phyloP scores from a whole-genome alignment of 30 jellyfish, hydroid and myxozoan species.

The Turritopsis rubra region DNA sequence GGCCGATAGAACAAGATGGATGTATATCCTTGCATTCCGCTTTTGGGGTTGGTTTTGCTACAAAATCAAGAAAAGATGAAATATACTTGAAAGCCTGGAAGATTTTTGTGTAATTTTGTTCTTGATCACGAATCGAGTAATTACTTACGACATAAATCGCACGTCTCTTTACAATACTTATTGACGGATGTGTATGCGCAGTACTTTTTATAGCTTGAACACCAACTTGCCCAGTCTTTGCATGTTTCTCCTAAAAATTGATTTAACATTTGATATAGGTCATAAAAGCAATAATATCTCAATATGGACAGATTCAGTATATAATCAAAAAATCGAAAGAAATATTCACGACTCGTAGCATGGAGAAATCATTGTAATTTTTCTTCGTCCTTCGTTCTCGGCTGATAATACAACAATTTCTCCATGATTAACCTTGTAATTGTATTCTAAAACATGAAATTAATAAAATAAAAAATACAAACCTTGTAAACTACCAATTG shows the following conservation, averaged over 20 bases:
- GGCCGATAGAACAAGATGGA: not conserved
- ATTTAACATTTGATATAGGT: too few species aligned
- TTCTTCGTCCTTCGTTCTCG: too few species aligned
- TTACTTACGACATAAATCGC: slow-evolving; percentile 45
- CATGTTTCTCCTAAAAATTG: not conserved
- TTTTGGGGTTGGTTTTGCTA: not conserved
- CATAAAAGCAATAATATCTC: too few species aligned
- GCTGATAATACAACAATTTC: too few species aligned
- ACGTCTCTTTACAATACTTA: slow-evolving; percentile 43
- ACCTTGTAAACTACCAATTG: not conserved
- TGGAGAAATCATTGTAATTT: too few species aligned
- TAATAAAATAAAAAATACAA: too few species aligned
- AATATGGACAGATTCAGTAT: too few species aligned
- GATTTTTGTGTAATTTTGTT: not conserved
- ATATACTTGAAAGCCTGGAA: not conserved
- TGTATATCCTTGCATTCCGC: not conserved
- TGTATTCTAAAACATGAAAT: too few species aligned
- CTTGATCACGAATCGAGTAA: too few species aligned
- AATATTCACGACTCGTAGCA: too few species aligned
- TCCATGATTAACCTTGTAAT: too few species aligned
- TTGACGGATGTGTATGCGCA: slow-evolving; percentile 20
- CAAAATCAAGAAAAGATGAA: not conserved
- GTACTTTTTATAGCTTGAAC: not conserved
- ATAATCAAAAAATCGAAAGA: too few species aligned
- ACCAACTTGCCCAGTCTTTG: slow-evolving; percentile 5